phyloP scores from a whole-genome alignment of 2,888 invertebrate genomes.

The Chloroclystis v-ata region DNA sequence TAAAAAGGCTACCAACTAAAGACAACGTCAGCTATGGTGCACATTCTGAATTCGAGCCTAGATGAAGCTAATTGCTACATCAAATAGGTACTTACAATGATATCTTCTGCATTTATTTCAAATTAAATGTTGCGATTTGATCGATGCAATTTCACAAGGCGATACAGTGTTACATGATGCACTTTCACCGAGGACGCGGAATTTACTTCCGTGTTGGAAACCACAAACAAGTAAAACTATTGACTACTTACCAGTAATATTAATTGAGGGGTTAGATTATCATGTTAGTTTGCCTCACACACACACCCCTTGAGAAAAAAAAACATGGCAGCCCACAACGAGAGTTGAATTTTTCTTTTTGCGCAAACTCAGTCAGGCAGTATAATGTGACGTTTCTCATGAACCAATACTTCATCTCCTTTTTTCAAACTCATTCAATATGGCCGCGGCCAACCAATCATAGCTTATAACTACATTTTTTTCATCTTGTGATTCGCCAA shows the following conservation, averaged over 20 bases:
- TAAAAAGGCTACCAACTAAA: slow-evolving; percentile 28
- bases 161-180: slow-evolving; percentile 75
- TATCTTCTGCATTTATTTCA: not conserved
- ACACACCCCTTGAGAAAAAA: slow-evolving; percentile 82
- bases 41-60: too few relatives aligned
- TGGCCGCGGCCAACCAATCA: slow-evolving; percentile 49
- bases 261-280: slow-evolving; percentile 68
- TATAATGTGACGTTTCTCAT: slow-evolving; percentile 60
- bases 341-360: slow-evolving; percentile 61
- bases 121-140: too few relatives aligned
- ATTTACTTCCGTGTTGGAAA: slow-evolving; percentile 55
- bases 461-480: slow-evolving; percentile 39
- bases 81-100: too few relatives aligned
- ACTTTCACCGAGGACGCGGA: slow-evolving; percentile 72
- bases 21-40: slow-evolving; percentile 33
- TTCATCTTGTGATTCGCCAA: slow-evolving; percentile 52
- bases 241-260: slow-evolving; percentile 65
- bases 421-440: slow-evolving; percentile 58
- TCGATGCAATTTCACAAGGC: slow-evolving; percentile 75
- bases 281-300: slow-evolving; percentile 72
- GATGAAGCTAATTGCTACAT: too few relatives aligned
- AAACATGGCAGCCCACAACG: slow-evolving; percentile 84
- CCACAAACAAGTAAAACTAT: slow-evolving; percentile 38
- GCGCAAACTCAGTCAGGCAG: slow-evolving; percentile 73
- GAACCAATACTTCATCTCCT: slow-evolving; percentile 56